Conservation (phyloP, 1,140 invertebrate genomes). For the Lepidurus apus region DNA sequence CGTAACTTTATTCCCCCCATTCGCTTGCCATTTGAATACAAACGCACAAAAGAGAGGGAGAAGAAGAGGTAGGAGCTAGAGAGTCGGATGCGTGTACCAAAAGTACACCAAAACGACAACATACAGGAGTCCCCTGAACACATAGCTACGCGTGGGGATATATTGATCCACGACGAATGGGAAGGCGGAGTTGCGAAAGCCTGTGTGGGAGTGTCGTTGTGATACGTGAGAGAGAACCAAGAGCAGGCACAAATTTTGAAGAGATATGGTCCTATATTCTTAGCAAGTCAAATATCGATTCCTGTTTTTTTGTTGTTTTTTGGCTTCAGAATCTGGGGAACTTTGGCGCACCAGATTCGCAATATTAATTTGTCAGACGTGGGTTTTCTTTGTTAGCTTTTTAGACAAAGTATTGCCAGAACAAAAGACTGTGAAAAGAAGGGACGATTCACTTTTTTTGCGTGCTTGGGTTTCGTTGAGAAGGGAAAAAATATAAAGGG, state of each 20-base stretch:
- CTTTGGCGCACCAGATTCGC: not conserved
- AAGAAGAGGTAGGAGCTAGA: not conserved
- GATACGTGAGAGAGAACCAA: no score
- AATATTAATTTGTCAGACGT: not conserved
- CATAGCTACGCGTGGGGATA: not conserved
- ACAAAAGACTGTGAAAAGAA: not conserved
- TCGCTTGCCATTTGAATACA: not conserved
- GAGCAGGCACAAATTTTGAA: not conserved
- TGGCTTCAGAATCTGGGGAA: not conserved
- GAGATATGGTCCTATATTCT: not conserved
- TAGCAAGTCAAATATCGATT: not conserved
- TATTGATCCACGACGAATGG: conserved; percentile 3
- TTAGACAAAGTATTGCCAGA: not conserved
- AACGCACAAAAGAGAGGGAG: not conserved
- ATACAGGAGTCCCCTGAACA: not conserved
- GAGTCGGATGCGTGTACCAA: not conserved
- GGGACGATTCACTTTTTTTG: not conserved
- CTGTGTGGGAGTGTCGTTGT: not conserved
- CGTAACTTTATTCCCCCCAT: not conserved
- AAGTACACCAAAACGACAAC: not conserved
- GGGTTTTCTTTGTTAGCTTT: not conserved
- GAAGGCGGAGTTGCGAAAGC: not conserved
- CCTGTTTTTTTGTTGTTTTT: not conserved
- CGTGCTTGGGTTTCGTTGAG: not conserved
- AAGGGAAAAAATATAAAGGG: not conserved